Evolutionary conservation across 2,888 invertebrate species (phyloP), one percentile per base, ranked within the genome.

Genomic region (Drosophila paracracens): DNA sequence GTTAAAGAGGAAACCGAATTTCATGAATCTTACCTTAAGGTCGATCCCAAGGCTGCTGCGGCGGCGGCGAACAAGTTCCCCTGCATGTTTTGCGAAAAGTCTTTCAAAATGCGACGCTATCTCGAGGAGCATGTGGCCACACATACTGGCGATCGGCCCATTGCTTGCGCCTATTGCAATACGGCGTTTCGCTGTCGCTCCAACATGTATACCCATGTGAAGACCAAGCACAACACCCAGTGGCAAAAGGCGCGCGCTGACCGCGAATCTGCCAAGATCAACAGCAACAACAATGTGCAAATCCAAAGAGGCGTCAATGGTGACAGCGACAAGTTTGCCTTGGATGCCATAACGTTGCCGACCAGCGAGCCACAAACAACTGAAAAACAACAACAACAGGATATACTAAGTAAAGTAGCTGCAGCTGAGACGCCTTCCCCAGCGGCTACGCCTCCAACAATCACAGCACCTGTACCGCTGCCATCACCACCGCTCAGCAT

Each of bases 51-150:
- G 46, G 54, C 65, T 43, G 38, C 58, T 16, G 68, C 71, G 7
- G 69, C 74, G 21, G 38, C 38, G 7, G 69, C 74, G 18, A 70
- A 79, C 52, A 88, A 85, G 57, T 85, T 89, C 53, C 81, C 78
- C 10, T 91, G 91, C 64, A 85, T 87, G 72, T 90, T 88, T 43
- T 91, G 90, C 63, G 91, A 90, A 5, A 90, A 90, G 31, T 82
- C 91, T 6, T 90, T 90, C 36, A 90, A 90, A 53, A 91, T 91
- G 75, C 81, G 90, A 0, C 87, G 86, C 56, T 87, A 84, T 61
- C 62, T 87, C n/a, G 88, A 89, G 66, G 86, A 87, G 70, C 86
- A 87, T 70, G 81, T 87, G 33, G 86, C 86, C 48, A 87, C 87
- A 27, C 86, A 87, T n/a, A 87, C 86, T 0, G 86, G 89, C 6